Evolutionary conservation across 2,797 vertebrate genomes (phyloP).

Genomic region (Apodemus agrarius): DNA sequence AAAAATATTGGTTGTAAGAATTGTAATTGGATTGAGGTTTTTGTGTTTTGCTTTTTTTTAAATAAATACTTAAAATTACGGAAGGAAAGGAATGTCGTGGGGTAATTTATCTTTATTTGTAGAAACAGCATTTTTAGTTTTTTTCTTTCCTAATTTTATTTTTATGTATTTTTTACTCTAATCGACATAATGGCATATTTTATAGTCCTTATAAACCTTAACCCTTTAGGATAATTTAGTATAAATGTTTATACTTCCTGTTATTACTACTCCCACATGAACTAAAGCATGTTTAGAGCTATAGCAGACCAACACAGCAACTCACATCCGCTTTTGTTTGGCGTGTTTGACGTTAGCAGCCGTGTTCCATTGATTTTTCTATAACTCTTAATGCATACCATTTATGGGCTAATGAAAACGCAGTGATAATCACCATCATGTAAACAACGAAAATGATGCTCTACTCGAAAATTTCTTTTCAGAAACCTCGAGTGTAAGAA

Average conservation of each 20-base stretch:
- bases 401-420: conserved; percentile 60
- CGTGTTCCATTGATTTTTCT: conserved; percentile 68
- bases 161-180: conserved; percentile 19
- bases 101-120: conserved; percentile 23
- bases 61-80: conserved; percentile 29
- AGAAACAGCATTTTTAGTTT: not conserved
- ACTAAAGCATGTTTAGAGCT: conserved; percentile 74
- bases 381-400: conserved; percentile 72
- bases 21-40: not conserved
- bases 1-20: conserved; percentile 25
- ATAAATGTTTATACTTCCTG: conserved; percentile 68
- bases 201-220: conserved; percentile 53
- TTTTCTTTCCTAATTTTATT: not conserved
- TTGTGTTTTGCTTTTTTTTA: not conserved
- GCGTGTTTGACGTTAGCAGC: conserved; percentile 75
- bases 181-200: conserved; percentile 20
- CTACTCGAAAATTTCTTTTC: conserved; percentile 10
- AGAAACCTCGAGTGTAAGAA: conserved; percentile 49
- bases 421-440: not conserved
- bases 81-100: conserved; percentile 12
- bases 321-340: conserved; percentile 69
- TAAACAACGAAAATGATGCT: not conserved
- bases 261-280: conserved; percentile 62
- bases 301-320: conserved; percentile 70
- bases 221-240: conserved; percentile 57